A percentile compares a stretch with the other conserved stretches of the same genome.
Evolutionary conservation across 2,888 invertebrate species (phyloP).

Genomic region (Campopleginae sp.): DNA sequence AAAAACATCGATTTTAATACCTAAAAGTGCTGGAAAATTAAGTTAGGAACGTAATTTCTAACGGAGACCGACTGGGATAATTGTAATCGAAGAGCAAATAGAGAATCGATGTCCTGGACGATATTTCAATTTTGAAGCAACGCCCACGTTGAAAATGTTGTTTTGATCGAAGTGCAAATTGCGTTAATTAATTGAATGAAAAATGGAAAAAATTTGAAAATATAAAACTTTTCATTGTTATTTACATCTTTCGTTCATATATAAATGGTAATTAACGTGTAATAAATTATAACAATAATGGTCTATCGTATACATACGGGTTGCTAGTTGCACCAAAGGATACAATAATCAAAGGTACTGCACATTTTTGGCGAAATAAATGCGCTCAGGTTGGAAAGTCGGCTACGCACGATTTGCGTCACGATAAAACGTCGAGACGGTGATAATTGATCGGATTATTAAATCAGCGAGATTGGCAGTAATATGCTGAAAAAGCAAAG

Average conservation of each 20-base stretch:
- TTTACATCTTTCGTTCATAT: conserved; percentile 47
- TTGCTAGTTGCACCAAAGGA: background rate
- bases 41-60: no score
- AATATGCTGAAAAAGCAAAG: conserved; percentile 2
- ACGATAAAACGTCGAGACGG: background rate
- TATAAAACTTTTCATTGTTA: conserved; percentile 62
- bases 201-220: conserved; percentile 31
- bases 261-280: conserved; percentile 49
- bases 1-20: no score
- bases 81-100: no score
- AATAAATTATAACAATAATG: conserved; percentile 60
- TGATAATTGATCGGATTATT: background rate
- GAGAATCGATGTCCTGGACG: no score
- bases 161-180: no score
- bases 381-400: background rate
- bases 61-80: no score
- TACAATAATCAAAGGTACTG: conserved; percentile 5
- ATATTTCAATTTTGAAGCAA: no score
- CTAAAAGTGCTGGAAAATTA: no score
- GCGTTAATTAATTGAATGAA: background rate
- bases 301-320: conserved; percentile 28
- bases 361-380: background rate
- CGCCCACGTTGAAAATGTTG: no score
- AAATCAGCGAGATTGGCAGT: background rate
- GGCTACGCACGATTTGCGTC: background rate